Evolutionary conservation across 2,888 invertebrate genomes (phyloP).

Genomic region (Lithophane semibrunnea): DNA sequence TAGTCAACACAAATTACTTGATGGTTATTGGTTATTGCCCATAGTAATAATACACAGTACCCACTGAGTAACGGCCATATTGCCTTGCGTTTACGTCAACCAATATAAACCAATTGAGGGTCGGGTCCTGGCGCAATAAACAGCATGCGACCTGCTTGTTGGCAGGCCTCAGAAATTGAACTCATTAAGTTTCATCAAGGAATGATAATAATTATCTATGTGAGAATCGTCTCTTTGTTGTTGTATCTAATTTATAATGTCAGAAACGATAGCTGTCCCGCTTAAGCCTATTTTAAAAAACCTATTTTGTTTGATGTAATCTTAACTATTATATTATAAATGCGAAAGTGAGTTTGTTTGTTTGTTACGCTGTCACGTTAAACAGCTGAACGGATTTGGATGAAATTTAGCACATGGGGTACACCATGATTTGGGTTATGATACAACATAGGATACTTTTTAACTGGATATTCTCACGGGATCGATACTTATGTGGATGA

Average conservation of each 20-base stretch:
- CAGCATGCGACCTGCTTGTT: constrained; percentile 67
- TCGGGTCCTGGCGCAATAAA: constrained; percentile 70
- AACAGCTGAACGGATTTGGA: too few species aligned
- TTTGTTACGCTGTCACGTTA: too few species aligned
- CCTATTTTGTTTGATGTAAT: background rate
- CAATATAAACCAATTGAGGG: constrained; percentile 87
- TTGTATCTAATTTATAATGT: background rate
- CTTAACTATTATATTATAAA: too few species aligned
- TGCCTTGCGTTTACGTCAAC: constrained; percentile 76
- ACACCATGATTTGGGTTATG: too few species aligned
- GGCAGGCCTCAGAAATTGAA: constrained; percentile 69
- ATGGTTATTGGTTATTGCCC: constrained; percentile 56
- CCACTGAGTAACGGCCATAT: constrained; percentile 61
- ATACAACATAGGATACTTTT: too few species aligned
- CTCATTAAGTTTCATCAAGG: constrained; percentile 70
- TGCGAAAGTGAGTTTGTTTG: too few species aligned
- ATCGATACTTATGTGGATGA: too few species aligned
- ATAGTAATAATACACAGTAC: constrained; percentile 58
- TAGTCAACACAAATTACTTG: constrained; percentile 56
- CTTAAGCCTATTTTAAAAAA: background rate
- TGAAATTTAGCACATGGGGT: too few species aligned
- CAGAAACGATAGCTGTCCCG: background rate
- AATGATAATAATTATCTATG: background rate
- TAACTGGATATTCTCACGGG: too few species aligned
- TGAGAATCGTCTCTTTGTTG: background rate